Base-by-base conservation (phyloP, 2,888 invertebrate species). In the Hirtodrosophila trivittata region DNA sequence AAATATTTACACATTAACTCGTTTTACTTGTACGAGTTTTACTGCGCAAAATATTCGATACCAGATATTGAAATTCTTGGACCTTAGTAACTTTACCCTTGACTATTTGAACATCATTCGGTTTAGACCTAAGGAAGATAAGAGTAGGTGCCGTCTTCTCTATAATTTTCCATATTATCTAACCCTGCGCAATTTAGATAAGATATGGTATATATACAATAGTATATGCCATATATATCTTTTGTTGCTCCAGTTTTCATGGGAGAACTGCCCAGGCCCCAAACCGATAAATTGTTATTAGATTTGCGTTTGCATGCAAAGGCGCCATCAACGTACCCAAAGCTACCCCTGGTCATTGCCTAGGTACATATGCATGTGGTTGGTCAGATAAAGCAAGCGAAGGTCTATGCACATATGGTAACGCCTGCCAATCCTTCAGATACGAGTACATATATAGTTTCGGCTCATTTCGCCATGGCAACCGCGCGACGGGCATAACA, bases 161-260 rank as follows among this genome's bases (percentile, higher is more conserved):
- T 46, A 39, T 49, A 39, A 37, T 41, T 60, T 55, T n/a, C 4
- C 45, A 33, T 35, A 63, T 63, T 74, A 74, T 70, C 74, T 54
- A 14, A 30, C 4, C 39, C 62, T 71, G 69, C 69, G 64, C 46
- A 64, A 69, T 52, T 41, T 45, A 74, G 72, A 72, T 72, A 75
- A 72, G 75, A 72, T 72, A 69, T 37, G 25, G 28, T 10, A 37
- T 10, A 35, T 25, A 39, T 33, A 49, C 21, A 45, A 5, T 18
- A 10, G 16, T 42, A 26, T 54, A 10, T 3, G 16, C 7, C 6
- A 8, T 25, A 42, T 39, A 10, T 42, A 32, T 42, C 10, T 30
- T 7, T 8, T 25, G 10, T 45, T 47, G 65, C 37, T 58, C 49
- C 54, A 59, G 18, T 69, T 65, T 65, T 50, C 10, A 58, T 37